Percentiles rank a stretch among this genome's conserved stretches.
These are phyloP conservation scores for Vesta saturnalis DNA, from an alignment of 2,888 invertebrate genomes.

Conservation along the genomic window DNA sequence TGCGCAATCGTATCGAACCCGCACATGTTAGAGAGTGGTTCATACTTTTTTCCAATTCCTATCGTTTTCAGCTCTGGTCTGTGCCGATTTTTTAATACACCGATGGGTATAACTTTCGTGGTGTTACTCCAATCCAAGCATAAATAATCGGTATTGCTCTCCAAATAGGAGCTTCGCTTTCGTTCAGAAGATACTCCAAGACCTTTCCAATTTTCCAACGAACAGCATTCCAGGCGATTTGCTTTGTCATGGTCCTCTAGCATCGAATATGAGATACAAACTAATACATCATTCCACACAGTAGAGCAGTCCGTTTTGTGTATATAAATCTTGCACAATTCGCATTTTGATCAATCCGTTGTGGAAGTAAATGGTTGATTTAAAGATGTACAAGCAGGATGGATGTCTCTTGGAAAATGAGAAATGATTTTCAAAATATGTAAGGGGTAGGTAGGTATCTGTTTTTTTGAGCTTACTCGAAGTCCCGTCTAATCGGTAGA, in stretches of 20 bases:
- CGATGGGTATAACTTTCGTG: not conserved
- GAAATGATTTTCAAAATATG: not conserved
- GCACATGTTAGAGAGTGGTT: constrained; percentile 11
- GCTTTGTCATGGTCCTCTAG: not conserved
- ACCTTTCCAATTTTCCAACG: not conserved
- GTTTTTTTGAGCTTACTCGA: no score
- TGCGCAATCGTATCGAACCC: constrained; percentile 8
- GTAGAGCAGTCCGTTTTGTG: not conserved
- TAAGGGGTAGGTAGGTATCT: not conserved
- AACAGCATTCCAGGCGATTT: not conserved
- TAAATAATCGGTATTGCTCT: constrained; percentile 1
- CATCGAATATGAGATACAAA: not conserved
- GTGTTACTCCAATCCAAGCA: not conserved
- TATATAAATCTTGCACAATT: not conserved
- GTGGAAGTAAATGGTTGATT: not conserved
- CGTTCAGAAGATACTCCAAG: not conserved
- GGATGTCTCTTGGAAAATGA: not conserved
- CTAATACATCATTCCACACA: not conserved
- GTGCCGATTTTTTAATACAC: constrained; percentile 6
- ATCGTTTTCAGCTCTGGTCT: constrained; percentile 2
- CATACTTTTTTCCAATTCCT: not conserved
- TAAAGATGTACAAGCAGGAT: not conserved
- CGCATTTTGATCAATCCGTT: not conserved
- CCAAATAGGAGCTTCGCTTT: constrained; percentile 12
- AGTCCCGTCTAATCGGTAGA: no score